Evolutionary conservation across 2,888 invertebrate genomes (phyloP).

Genomic region (Autographa gamma): DNA sequence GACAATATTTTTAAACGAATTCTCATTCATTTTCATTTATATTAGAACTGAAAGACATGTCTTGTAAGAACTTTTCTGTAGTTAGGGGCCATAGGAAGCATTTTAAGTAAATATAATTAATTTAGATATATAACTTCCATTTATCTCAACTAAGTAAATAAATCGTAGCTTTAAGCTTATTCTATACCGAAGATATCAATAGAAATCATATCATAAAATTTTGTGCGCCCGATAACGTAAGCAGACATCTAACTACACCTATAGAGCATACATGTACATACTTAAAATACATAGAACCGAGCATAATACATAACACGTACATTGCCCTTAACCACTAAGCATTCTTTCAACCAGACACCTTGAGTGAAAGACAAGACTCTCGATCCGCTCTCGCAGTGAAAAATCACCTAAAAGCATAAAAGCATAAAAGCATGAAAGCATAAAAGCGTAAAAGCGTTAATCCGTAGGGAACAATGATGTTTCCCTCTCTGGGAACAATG

Average conservation of each 20-base stretch:
- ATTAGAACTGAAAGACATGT: background rate
- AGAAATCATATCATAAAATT: too few relatives aligned
- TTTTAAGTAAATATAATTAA: too few relatives aligned
- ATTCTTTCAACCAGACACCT: constrained; percentile 45
- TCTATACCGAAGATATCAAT: too few relatives aligned
- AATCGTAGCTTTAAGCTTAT: too few relatives aligned
- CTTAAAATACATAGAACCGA: background rate
- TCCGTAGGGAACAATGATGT: constrained; percentile 67
- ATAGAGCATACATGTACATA: background rate
- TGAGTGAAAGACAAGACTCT: constrained; percentile 55
- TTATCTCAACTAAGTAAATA: too few relatives aligned
- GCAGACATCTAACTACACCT: too few relatives aligned
- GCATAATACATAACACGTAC: constrained; percentile 10
- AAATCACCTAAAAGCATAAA: constrained; percentile 74
- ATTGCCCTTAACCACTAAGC: constrained; percentile 34
- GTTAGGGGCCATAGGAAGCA: too few relatives aligned
- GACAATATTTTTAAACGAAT: background rate
- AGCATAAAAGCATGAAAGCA: constrained; percentile 69
- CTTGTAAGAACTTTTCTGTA: background rate
- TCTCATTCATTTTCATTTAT: background rate
- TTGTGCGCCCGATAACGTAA: too few relatives aligned
- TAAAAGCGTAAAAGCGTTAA: constrained; percentile 66
- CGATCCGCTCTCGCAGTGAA: constrained; percentile 66
- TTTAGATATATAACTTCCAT: too few relatives aligned
- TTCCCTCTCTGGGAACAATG: constrained; percentile 67